These are phyloP conservation scores for Sarcophaga variegata DNA, from an alignment of 2,888 invertebrate species.

Conservation along the genomic window DNA sequence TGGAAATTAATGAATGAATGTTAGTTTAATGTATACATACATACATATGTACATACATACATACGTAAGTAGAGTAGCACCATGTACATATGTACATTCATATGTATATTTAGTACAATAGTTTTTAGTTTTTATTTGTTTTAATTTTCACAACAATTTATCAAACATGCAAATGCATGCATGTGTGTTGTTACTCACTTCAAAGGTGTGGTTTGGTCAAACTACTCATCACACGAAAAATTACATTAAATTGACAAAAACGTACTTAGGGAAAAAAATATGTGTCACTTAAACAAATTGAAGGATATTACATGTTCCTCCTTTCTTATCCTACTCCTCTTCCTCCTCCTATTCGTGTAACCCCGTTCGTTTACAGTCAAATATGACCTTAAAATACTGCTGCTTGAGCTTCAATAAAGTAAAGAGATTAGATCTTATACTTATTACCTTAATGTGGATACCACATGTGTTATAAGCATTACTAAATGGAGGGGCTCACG, in stretches of 20 bases:
- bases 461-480: slow-evolving; percentile 61
- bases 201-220: slow-evolving; percentile 60
- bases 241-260: slow-evolving; percentile 64
- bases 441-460: slow-evolving; percentile 49
- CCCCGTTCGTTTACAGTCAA: slow-evolving; percentile 8
- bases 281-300: slow-evolving; percentile 69
- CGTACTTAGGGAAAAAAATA: slow-evolving; percentile 66
- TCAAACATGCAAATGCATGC: slow-evolving; percentile 70
- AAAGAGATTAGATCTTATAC: slow-evolving; percentile 56
- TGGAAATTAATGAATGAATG: slow-evolving; percentile 72
- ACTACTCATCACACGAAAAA: slow-evolving; percentile 14
- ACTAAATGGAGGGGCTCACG: slow-evolving; percentile 27
- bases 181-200: slow-evolving; percentile 24
- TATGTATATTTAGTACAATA: background rate
- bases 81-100: too few species aligned
- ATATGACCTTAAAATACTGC: slow-evolving; percentile 52
- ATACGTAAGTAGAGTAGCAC: too few species aligned
- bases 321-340: background rate
- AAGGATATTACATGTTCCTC: slow-evolving; percentile 61
- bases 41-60: background rate
- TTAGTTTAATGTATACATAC: slow-evolving; percentile 38
- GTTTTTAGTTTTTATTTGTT: slow-evolving; percentile 38
- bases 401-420: slow-evolving; percentile 6
- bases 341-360: background rate
- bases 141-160: slow-evolving; percentile 51